Conservation (phyloP, 2,797 vertebrate species). For the Schizopygopsis malacanthus region DNA sequence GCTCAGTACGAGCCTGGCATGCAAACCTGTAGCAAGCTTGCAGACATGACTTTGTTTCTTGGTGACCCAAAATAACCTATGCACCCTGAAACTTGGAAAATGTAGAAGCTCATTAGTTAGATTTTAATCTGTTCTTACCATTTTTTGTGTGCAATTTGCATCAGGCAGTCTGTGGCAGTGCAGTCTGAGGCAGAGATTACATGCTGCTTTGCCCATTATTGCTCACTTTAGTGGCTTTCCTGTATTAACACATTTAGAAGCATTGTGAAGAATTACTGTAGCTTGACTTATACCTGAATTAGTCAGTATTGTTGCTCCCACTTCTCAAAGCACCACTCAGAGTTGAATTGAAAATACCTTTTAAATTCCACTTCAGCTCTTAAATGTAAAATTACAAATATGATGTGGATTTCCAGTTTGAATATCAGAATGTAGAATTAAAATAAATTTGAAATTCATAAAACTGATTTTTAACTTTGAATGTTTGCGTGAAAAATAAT, state of each 20-base stretch:
- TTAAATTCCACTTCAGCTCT: background rate
- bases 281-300: background rate
- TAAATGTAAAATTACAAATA: background rate
- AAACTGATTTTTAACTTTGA: background rate
- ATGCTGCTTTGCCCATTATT: background rate
- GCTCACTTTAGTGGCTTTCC: constrained; percentile 23
- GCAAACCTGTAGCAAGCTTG: background rate
- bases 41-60: background rate
- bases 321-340: background rate
- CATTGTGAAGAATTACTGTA: constrained; percentile 6
- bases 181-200: background rate
- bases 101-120: background rate
- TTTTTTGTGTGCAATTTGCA: background rate
- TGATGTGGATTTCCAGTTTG: background rate
- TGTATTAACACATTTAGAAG: background rate
- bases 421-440: background rate
- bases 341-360: background rate
- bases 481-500: background rate
- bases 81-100: background rate
- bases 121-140: background rate
- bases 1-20: background rate
- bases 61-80: background rate
- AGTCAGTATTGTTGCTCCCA: background rate
- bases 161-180: background rate
- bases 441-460: background rate